phyloP scores from a whole-genome alignment of 2,888 invertebrate genomes.

The Gortyna flavago region DNA sequence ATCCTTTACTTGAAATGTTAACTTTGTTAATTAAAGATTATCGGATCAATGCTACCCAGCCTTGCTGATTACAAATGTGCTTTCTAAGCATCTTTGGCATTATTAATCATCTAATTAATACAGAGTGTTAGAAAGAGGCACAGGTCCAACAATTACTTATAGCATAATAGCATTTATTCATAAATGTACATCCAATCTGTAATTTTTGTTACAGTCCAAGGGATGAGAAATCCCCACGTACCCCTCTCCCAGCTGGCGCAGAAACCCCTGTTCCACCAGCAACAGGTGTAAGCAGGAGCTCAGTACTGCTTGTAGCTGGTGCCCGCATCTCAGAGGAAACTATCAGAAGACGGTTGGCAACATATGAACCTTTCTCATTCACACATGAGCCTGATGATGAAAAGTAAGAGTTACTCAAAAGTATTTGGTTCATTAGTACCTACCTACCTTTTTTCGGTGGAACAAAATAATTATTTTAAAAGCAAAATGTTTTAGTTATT shows the following conservation, averaged over 20 bases:
- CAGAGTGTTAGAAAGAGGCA: neutral
- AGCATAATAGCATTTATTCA: neutral
- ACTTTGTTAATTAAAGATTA: neutral
- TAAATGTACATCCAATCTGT: neutral
- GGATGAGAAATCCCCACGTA: slow-evolving; percentile 79
- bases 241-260: slow-evolving; percentile 64
- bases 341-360: slow-evolving; percentile 80
- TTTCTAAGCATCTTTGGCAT: neutral
- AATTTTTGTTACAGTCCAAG: slow-evolving; percentile 65
- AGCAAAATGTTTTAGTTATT: too few species aligned
- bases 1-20: neutral
- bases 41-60: neutral
- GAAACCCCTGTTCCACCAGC: slow-evolving; percentile 72
- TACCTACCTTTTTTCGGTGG: too few species aligned
- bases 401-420: slow-evolving; percentile 77
- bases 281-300: slow-evolving; percentile 69
- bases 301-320: slow-evolving; percentile 81
- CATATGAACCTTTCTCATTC: slow-evolving; percentile 86
- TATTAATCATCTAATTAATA: neutral
- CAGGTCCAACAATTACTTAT: too few species aligned
- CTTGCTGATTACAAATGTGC: neutral
- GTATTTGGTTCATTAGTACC: neutral
- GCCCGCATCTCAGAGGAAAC: slow-evolving; percentile 84
- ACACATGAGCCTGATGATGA: slow-evolving; percentile 84
- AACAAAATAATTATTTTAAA: too few species aligned